Base-by-base conservation (phyloP, 2,113 vertebrate species). In the Sylvia atricapilla region DNA sequence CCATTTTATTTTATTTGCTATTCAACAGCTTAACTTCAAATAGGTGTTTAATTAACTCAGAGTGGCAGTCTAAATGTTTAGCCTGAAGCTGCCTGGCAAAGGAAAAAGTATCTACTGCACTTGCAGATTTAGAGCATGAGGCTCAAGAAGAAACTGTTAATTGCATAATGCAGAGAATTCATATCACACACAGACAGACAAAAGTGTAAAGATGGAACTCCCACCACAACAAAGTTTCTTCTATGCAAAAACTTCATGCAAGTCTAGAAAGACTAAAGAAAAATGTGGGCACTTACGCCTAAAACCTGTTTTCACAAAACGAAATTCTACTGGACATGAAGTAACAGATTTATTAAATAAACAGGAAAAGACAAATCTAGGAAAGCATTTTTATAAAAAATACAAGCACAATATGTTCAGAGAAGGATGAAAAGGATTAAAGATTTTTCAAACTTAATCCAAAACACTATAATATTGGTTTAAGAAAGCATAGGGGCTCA, bases 11-110 rank as follows among this genome's bases (percentile, higher is more conserved):
- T 95, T 95, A 94, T 96, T 96, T 94, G 88, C 84, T 80, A 89
- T 95, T 96, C 83, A 85, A 93, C 89, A 94, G 81, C 87, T 95
- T 94, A 95, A 93, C 89, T 91, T 96, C 88, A 94, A 95, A 96
- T 95, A 97, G 94, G 96, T 97, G 95, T 94, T 96, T 97, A 97
- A 98, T 98, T 97, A 97, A 97, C 94, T 90, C 75, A 58, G 67
- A 96, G 89, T 87, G 94, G 89, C 90, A 96, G 91, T 72, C 95
- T 93, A 81, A 96, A 78, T 4, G 23, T 89, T 96, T 94, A 95
- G 95, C 93, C 96, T 69, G 89, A 75, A 97, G 96, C 95, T 94
- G 91, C 56, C 84, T 60, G 85, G 95, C 79, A 84, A 84, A 95
- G 70, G 84, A 52, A 70, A n/a, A 78, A 92, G 58, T 89, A 93